A percentile compares a stretch with the other conserved stretches of the same genome.
Evolutionary conservation across 2,888 invertebrate genomes (phyloP).

Genomic region (Callimorpha dominula): DNA sequence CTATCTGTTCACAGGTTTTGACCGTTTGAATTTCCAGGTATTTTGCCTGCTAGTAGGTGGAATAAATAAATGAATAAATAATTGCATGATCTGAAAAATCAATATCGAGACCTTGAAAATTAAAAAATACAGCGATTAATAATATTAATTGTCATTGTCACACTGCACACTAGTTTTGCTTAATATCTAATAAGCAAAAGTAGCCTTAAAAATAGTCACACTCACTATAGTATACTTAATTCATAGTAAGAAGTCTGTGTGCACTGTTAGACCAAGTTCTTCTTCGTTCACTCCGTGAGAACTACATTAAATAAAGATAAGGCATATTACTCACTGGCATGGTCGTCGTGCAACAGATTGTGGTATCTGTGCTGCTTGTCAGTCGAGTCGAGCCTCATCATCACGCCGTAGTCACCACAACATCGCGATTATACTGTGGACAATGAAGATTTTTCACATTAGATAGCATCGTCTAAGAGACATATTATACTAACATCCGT

Average conservation of each 20-base stretch:
- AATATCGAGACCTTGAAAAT: too few relatives aligned
- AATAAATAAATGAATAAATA: too few relatives aligned
- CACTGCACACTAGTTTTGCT: too few relatives aligned
- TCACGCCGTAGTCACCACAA: slow-evolving; percentile 78
- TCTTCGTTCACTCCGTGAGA: background rate
- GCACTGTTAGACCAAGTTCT: background rate
- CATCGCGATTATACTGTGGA: slow-evolving; percentile 67
- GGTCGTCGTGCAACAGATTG: slow-evolving; percentile 83
- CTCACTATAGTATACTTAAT: background rate
- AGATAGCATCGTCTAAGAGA: slow-evolving; percentile 2
- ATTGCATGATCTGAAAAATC: too few relatives aligned
- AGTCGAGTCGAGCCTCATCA: slow-evolving; percentile 83
- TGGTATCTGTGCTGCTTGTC: slow-evolving; percentile 84
- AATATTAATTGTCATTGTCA: too few relatives aligned
- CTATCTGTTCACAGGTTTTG: too few relatives aligned
- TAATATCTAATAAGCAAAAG: too few relatives aligned
- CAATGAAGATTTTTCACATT: slow-evolving; percentile 23
- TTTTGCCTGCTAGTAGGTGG: too few relatives aligned
- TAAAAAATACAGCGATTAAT: too few relatives aligned
- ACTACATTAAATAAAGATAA: slow-evolving; percentile 15
- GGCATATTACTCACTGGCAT: slow-evolving; percentile 75
- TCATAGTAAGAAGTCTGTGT: background rate
- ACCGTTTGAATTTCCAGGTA: too few relatives aligned
- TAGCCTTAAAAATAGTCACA: too few relatives aligned
- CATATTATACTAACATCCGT: background rate